Evolutionary conservation across 2,888 invertebrate genomes (phyloP).

Genomic region (Dromius quadrimaculatus): DNA sequence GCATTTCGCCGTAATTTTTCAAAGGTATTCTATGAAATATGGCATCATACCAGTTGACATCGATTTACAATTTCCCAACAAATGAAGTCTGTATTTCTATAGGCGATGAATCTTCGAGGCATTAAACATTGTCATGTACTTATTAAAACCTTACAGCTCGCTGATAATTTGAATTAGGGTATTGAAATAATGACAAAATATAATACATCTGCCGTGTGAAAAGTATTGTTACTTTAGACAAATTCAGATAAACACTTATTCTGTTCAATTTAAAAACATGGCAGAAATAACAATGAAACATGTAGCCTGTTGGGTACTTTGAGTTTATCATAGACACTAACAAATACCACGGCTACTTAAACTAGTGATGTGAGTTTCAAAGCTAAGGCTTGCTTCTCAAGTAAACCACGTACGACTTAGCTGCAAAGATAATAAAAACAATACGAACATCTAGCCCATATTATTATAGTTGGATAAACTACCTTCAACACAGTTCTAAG

Average conservation of each 20-base stretch:
- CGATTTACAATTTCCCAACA: conserved; percentile 31
- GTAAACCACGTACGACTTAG: too few relatives aligned
- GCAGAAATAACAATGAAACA: not conserved
- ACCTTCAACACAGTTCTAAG: too few relatives aligned
- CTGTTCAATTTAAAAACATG: conserved; percentile 11
- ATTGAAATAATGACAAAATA: conserved; percentile 11
- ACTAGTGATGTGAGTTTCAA: too few relatives aligned
- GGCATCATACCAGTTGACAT: conserved; percentile 28
- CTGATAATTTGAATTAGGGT: conserved; percentile 14
- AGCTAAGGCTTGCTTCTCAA: too few relatives aligned
- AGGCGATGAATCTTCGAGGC: conserved; percentile 9
- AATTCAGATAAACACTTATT: conserved; percentile 19
- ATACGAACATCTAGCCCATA: too few relatives aligned
- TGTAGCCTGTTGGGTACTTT: not conserved
- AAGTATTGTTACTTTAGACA: conserved; percentile 13
- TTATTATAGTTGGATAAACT: too few relatives aligned
- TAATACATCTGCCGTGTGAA: conserved; percentile 5
- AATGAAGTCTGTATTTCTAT: conserved; percentile 26
- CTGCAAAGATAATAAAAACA: too few relatives aligned
- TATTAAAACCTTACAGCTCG: conserved; percentile 27
- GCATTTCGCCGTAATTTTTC: conserved; percentile 27
- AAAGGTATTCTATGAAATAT: conserved; percentile 28
- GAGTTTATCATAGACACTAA: conserved; percentile 4
- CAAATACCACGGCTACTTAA: conserved; percentile 18
- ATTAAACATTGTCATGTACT: conserved; percentile 27